Evolutionary conservation across 2,888 invertebrate species (phyloP), one percentile per base, ranked within the genome.

Genomic region (Urechis unicinctus): DNA sequence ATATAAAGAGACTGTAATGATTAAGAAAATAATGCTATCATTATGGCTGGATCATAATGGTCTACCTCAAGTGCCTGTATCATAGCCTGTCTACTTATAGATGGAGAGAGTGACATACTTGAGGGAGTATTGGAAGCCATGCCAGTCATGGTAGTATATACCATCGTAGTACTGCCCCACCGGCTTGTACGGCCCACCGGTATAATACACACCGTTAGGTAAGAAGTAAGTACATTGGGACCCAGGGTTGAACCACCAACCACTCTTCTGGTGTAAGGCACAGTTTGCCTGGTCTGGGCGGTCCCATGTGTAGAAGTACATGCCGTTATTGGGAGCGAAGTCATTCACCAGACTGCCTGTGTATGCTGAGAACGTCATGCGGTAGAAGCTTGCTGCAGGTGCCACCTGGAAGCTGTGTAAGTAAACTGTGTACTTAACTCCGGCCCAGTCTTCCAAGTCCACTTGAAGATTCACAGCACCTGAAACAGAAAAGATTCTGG

Each of bases 231-330:
- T 53, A 51, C 72, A 72, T 36, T 17, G 36, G 9, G 9, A 17
- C 36, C 17, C 9, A 59, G 66, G 64, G 50, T 71, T 68, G 62
- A 66, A 72, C 71, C 71, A 72, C 72, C 72, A 72, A 1, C 71
- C 73, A 1, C 62, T 66, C n/a, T 56, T 59, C 63, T 64, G 63
- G 22, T 66, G n/a, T 5, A 17, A 4, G 3, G 71, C 72, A 56
- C 73, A 73, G 9, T 56, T 22, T 46, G 65, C 21, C 5, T 25
- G 2, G 52, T 70, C 71, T 5, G 66, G 64, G 3, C 50, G 50
- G 58, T 72, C 71, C 24, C 45, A 55, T 2, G 71, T 68, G 25
- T 63, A 57, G 52, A 72, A 72, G 1, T 51, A 45, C 62, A 61
- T 63, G 30, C 62, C 61, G 53, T 68, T 68, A 55, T 65, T 62